phyloP scores from a whole-genome alignment of 2,888 invertebrate species.

The Aphidoletes aphidimyza region DNA sequence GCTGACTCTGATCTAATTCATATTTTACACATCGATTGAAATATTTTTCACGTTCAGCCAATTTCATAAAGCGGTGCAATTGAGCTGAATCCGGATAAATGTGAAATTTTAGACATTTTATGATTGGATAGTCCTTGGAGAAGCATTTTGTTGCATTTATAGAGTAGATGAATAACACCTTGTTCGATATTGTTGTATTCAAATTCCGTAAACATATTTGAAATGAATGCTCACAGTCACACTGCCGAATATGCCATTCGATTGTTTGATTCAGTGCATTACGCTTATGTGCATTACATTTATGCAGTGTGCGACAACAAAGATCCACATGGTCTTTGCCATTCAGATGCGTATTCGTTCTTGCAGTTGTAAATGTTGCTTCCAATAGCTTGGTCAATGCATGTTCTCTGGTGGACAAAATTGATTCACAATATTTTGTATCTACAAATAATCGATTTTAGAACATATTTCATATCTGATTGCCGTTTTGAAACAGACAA shows the following conservation, averaged over 20 bases:
- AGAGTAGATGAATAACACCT: background rate
- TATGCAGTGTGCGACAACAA: background rate
- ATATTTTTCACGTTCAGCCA: background rate
- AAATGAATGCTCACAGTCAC: background rate
- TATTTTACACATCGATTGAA: background rate
- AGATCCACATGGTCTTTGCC: background rate
- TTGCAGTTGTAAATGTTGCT: background rate
- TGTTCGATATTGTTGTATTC: constrained; percentile 5
- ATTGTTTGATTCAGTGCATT: background rate
- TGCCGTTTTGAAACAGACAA: no score
- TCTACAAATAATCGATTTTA: background rate
- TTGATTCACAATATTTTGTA: background rate
- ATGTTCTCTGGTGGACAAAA: background rate
- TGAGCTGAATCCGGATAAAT: background rate
- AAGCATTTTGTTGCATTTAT: constrained; percentile 21
- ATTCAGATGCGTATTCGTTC: background rate
- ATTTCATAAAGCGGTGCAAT: background rate
- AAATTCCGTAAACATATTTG: background rate
- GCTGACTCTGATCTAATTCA: background rate
- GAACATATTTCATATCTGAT: no score
- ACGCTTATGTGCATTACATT: no score
- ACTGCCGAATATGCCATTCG: background rate
- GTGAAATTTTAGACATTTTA: background rate
- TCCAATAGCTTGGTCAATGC: background rate
- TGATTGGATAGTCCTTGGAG: background rate